Evolutionary conservation across 2,113 vertebrate species (phyloP).

Genomic region (Regulus satrapa): DNA sequence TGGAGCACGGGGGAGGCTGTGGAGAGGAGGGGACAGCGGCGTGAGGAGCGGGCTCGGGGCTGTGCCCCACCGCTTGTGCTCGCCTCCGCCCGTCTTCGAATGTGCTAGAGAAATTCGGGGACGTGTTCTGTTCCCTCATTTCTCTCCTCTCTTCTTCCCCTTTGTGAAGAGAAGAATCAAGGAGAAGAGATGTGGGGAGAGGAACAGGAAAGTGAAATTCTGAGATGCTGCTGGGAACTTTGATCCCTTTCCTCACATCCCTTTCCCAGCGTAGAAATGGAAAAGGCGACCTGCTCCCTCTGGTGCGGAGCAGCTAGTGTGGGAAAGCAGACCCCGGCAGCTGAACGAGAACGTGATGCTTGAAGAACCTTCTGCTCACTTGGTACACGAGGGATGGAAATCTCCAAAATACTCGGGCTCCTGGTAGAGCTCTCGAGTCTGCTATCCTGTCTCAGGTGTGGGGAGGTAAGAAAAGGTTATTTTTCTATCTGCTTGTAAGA

Average conservation of each 20-base stretch:
- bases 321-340: neutral
- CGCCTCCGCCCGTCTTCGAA: neutral
- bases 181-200: neutral
- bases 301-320: neutral
- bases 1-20: neutral
- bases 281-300: neutral
- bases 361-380: neutral
- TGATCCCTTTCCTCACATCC: neutral
- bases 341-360: neutral
- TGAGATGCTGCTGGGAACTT: neutral
- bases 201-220: neutral
- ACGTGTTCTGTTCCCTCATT: neutral
- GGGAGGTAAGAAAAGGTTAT: constrained; percentile 50
- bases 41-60: neutral
- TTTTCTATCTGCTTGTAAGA: neutral
- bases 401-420: neutral
- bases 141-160: neutral
- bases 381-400: constrained; percentile 14
- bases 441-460: neutral
- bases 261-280: neutral
- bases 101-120: neutral
- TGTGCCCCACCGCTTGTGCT: neutral
- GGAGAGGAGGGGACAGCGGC: neutral
- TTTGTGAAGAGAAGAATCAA: neutral
- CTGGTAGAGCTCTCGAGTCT: neutral